Conservation (phyloP, 2,113 vertebrate species). For the Noturus placidus region DNA sequence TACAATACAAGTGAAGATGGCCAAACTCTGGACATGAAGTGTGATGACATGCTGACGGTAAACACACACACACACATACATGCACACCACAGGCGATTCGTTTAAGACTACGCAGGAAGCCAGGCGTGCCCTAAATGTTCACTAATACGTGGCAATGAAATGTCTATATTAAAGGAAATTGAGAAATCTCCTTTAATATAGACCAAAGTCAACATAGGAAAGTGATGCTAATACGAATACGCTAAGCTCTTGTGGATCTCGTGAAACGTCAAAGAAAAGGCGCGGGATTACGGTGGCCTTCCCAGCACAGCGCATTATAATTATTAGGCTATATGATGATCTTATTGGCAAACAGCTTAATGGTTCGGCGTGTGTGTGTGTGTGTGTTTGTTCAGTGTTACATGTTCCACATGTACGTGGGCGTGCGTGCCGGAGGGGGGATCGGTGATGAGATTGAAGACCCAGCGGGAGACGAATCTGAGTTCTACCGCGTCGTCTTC, state of each 20-base stretch:
- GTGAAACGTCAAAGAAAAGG: slow-evolving; percentile 8
- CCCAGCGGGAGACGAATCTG: slow-evolving; percentile 92
- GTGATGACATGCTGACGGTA: slow-evolving; percentile 95
- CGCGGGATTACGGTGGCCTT: neutral
- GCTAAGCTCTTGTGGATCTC: neutral
- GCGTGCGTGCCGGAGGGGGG: slow-evolving; percentile 90
- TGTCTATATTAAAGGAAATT: neutral
- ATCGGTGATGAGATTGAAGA: slow-evolving; percentile 96
- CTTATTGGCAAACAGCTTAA: neutral
- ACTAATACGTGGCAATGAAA: neutral
- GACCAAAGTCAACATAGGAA: neutral
- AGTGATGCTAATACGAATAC: neutral
- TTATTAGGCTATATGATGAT: neutral
- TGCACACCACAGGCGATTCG: neutral
- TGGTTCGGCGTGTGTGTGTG: neutral
- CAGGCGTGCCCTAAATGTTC: neutral
- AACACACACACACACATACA: slow-evolving; percentile 56
- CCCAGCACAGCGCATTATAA: neutral
- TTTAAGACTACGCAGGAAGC: neutral
- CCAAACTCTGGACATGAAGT: slow-evolving; percentile 89
- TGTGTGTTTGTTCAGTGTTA: slow-evolving; percentile 79
- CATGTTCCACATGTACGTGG: slow-evolving; percentile 98
- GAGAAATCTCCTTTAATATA: neutral
- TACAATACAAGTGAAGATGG: slow-evolving; percentile 91
- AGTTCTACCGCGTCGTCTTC: slow-evolving; percentile 92